Base-by-base conservation (phyloP, 2,888 invertebrate genomes). In the Ellobium chinense region DNA sequence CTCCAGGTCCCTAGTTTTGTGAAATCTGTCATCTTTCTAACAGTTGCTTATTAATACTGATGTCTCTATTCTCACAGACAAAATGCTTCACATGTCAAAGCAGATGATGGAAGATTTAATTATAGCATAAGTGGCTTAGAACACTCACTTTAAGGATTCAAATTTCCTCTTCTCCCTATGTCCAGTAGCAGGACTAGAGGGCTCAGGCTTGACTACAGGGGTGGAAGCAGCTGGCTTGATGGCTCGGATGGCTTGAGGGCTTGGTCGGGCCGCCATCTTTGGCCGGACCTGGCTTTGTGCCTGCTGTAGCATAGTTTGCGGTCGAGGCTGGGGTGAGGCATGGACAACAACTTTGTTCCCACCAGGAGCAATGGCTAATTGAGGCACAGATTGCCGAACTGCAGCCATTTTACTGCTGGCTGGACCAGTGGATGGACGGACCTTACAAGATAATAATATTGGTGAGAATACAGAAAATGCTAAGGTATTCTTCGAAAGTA, bases 81-180 rank as follows among this genome's bases (percentile, higher is more conserved):
- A n/a, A n/a, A n/a, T n/a, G n/a, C n/a, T n/a, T n/a, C n/a, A n/a
- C n/a, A n/a, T n/a, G n/a, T n/a, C n/a, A n/a, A n/a, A n/a, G n/a
- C n/a, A n/a, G n/a, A n/a, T n/a, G n/a, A n/a, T n/a, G n/a, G n/a
- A n/a, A n/a, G n/a, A n/a, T n/a, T n/a, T n/a, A n/a, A n/a, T n/a
- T n/a, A n/a, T n/a, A n/a, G n/a, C n/a, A n/a, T n/a, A n/a, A n/a
- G n/a, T n/a, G n/a, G n/a, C n/a, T n/a, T n/a, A n/a, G n/a, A n/a
- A n/a, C 3, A 87, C 91, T 87, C 78, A 91, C 91, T 90, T 91
- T 66, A 91, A 85, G 63, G 91, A 86, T 74, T 91, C 91, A 84
- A 87, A 91, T 86, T 90, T 90, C 58, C 90, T 87, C 80, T 91
- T 91, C 70, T 91, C 91, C 68, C 88, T 88, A 72, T 87, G 88